phyloP scores from a whole-genome alignment of 1,140 invertebrate genomes.

The Nebria ingens region DNA sequence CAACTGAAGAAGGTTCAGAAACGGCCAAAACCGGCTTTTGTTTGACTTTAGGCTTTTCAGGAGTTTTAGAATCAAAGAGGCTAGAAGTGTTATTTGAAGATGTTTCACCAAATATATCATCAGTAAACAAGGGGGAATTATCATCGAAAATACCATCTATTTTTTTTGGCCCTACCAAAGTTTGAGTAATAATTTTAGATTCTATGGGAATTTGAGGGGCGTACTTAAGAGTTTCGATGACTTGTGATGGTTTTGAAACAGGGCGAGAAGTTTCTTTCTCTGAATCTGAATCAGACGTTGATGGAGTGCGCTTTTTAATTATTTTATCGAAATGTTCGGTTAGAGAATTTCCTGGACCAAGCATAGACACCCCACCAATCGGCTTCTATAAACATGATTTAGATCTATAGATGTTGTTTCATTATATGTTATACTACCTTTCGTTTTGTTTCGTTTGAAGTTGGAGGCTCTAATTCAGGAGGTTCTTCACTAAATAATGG shows the following conservation, averaged over 20 bases:
- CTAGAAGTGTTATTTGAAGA: background rate
- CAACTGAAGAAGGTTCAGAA: background rate
- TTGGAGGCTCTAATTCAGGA: conserved; percentile 18
- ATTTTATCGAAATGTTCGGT: conserved; percentile 24
- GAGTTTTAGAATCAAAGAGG: conserved; percentile 16
- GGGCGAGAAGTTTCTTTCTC: conserved; percentile 12
- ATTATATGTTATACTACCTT: conserved; percentile 18
- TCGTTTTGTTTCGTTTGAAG: conserved; percentile 21
- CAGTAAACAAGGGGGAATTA: background rate
- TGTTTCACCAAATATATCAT: conserved; percentile 15
- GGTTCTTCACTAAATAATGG: conserved; percentile 24
- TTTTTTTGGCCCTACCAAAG: background rate
- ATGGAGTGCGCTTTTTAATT: conserved; percentile 11
- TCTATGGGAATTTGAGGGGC: background rate
- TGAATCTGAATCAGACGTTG: conserved; percentile 12
- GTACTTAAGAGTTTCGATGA: too few species aligned
- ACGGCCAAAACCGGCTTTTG: conserved; percentile 2
- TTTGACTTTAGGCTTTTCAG: conserved; percentile 8
- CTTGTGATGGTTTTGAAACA: conserved; percentile 11
- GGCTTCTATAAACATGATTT: conserved; percentile 37
- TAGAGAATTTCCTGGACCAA: conserved; percentile 33
- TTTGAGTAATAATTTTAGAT: background rate
- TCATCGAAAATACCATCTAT: conserved; percentile 28
- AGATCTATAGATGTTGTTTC: conserved; percentile 20
- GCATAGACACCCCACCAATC: conserved; percentile 41